Evolutionary conservation across 2,797 vertebrate genomes (phyloP), one percentile per base, ranked within the genome.

Genomic region (Holocentrus rufus): DNA sequence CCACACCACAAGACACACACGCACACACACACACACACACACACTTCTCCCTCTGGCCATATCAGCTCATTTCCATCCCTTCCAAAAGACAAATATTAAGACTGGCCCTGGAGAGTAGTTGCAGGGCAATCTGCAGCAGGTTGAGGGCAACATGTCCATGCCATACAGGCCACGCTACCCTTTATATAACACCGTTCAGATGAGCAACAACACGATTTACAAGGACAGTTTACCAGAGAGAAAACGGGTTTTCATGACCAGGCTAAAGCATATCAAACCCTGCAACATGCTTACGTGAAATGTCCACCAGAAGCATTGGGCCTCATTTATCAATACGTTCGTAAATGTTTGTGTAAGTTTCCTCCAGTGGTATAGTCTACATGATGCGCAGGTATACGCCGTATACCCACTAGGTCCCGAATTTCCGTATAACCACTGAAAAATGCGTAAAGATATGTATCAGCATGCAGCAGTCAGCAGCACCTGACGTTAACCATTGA

Each of bases 21-120:
- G 54, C 50, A 57, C 47, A 69, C 52, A 66, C 4, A 49, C 36
- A 55, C 64, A 34, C 9, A 31, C 36, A 8, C 36, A 8, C 36
- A 2, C 39, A 3, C 13, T 15, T 14, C 39, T 44, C 39, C 39
- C 39, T 44, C 39, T 25, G 25, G 61, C 30, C 54, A 74, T 17
- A 11, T 22, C 11, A 58, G 36, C 17, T 58, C 2, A 46, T 72
- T 73, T 30, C 36, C 50, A 10, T 42, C 39, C 39, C 39, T 14
- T 42, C 10, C 3, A 31, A 31, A 3, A 31, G 39, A n/a, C 46
- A 36, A 47, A 72, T 59, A 20, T 13, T 10, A 44, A 52, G 18
- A 39, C 47, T 23, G 59, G 52, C 39, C 56, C 39, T 31, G 9
- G 57, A 65, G 71, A 42, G 58, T 75, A 54, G 67, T 69, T 72